Conservation (phyloP, 2,888 invertebrate genomes). For the Pilophorus perplexus region DNA sequence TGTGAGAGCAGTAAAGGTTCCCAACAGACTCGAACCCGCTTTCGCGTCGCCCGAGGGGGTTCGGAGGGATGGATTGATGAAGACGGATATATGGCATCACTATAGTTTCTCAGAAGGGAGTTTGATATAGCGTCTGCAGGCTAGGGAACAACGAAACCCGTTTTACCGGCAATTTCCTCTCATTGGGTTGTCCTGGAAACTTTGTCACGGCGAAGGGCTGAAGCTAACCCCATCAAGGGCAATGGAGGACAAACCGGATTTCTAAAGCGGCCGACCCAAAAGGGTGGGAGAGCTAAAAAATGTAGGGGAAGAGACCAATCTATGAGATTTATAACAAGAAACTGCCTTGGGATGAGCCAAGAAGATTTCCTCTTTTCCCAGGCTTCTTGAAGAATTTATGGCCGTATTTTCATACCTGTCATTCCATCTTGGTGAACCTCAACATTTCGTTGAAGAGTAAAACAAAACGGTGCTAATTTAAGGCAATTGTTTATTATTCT, state of each 20-base stretch:
- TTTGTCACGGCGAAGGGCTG: slow-evolving; percentile 29
- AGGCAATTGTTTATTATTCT: too few species aligned
- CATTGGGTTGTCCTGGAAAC: slow-evolving; percentile 38
- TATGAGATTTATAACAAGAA: slow-evolving; percentile 27
- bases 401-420: background rate
- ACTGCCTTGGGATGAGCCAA: background rate
- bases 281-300: slow-evolving; percentile 18
- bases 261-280: slow-evolving; percentile 10
- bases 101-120: slow-evolving; percentile 34
- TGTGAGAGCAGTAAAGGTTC: too few species aligned
- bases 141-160: slow-evolving; percentile 38
- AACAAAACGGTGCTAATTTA: too few species aligned
- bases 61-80: slow-evolving; percentile 31
- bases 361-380: background rate
- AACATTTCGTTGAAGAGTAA: too few species aligned
- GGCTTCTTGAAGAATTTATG: background rate
- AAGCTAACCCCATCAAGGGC: slow-evolving; percentile 39
- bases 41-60: slow-evolving; percentile 5
- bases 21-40: background rate
- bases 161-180: slow-evolving; percentile 41
- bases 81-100: slow-evolving; percentile 34
- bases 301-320: slow-evolving; percentile 16
- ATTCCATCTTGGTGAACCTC: too few species aligned
- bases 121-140: slow-evolving; percentile 34
- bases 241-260: slow-evolving; percentile 38